Conservation (phyloP, 2,797 vertebrate genomes). For the Melanotaenia boesemani region DNA sequence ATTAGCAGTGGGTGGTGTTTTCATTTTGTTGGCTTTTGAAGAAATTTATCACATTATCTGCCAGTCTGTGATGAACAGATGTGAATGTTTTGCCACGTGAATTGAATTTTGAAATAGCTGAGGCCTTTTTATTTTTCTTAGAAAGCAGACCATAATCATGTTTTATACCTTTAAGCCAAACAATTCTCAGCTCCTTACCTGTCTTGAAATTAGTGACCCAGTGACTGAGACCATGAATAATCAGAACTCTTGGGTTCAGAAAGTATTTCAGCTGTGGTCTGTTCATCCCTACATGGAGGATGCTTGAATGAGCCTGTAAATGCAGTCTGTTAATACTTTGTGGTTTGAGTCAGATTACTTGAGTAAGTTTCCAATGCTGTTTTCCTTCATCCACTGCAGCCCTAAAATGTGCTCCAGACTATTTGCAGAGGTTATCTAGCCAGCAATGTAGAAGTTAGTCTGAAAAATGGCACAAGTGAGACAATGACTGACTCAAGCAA, state of each 20-base stretch:
- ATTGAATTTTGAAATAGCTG: not conserved
- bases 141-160: not conserved
- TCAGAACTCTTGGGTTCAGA: not conserved
- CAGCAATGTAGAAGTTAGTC: no score
- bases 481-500: not conserved
- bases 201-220: not conserved
- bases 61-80: conserved; percentile 4
- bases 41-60: not conserved
- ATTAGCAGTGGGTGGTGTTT: conserved; percentile 1
- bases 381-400: not conserved
- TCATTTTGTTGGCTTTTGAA: conserved; percentile 14
- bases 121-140: not conserved
- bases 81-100: conserved; percentile 2
- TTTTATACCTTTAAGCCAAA: not conserved
- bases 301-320: not conserved
- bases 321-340: not conserved
- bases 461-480: not conserved
- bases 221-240: not conserved
- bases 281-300: not conserved
- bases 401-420: not conserved
- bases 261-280: not conserved
- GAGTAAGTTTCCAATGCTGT: not conserved
- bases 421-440: not conserved
- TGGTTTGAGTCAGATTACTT: not conserved
- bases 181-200: not conserved